Conservation (phyloP, 2,797 vertebrate species). For the Sebastolobus alascanus region DNA sequence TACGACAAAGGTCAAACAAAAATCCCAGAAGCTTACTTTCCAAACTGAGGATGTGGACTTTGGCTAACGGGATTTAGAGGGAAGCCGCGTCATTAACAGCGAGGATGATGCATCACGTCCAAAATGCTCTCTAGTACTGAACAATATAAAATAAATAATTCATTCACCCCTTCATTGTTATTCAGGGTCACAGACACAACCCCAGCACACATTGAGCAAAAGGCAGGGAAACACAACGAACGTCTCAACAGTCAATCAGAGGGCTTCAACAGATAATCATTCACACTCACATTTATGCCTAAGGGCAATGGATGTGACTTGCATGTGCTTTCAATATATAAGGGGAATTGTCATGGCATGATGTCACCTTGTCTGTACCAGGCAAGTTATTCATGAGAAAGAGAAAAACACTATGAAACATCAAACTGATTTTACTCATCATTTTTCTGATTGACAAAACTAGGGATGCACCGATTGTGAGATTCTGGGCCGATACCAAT, state of each 20-base stretch:
- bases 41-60: constrained; percentile 15
- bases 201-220: constrained; percentile 44
- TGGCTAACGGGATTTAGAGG: constrained; percentile 44
- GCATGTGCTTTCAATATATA: constrained; percentile 34
- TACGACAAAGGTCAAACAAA: constrained; percentile 26
- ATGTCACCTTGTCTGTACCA: constrained; percentile 40
- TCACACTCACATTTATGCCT: constrained; percentile 59
- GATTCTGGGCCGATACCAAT: too few relatives aligned
- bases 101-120: constrained; percentile 43
- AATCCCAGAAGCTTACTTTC: constrained; percentile 3
- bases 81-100: constrained; percentile 47
- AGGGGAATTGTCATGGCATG: constrained; percentile 4
- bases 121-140: constrained; percentile 37
- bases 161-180: constrained; percentile 66
- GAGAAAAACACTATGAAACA: constrained; percentile 5
- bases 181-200: constrained; percentile 74
- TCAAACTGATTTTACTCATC: not conserved
- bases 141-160: constrained; percentile 75
- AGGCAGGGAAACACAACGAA: constrained; percentile 52
- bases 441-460: not conserved
- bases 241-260: constrained; percentile 66
- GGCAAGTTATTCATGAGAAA: constrained; percentile 15
- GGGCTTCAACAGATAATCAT: constrained; percentile 57
- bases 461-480: not conserved
- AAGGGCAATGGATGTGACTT: constrained; percentile 51